Base-by-base conservation (phyloP, 2,888 invertebrate genomes). In the Morpho achilles region DNA sequence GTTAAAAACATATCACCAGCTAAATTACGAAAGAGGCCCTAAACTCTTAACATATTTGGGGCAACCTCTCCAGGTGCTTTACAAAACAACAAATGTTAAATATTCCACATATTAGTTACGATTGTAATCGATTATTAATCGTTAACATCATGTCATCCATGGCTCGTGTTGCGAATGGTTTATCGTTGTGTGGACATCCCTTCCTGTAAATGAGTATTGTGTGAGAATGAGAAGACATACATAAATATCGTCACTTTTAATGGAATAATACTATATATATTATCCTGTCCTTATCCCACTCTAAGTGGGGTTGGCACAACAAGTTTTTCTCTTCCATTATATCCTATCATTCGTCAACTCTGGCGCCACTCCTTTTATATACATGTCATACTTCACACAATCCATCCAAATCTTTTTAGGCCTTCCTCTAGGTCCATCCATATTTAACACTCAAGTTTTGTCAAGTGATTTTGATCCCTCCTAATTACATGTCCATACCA, bases 181-280 rank as follows among this genome's bases (percentile, higher is more conserved):
- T 84, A 88, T 69, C 77, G 70, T 67, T 76, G 76, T 63, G 76
- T 73, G 60, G 87, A 86, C 85, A 88, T 80, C 72, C 88, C 88
- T 53, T 87, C 88, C 88, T 88, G 88, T 79, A 88, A 88, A 66
- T 50, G 65, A 46, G 73, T 63, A 69, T 67, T 70, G 46, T 66
- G 63, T 67, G 62, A 62, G 59, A 52, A 51, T 53, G 43, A 46
- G 7, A 9, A 7, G 16, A 39, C 8, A 8, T 16, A 16, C 16
- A 16, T n/a, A 46, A 46, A 41, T 10, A 41, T 3, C 6, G 41
- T 7, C 7, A 8, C 10, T 10, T 40, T 10, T 50, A 7, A n/a
- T 4, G n/a, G 32, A 32, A 32, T 16, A 16, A 16, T 16, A 16
- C 16, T 16, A 16, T 16, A 16, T 16, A 16, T 16, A 16, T 16